Evolutionary conservation across 2,113 vertebrate genomes (phyloP).

Genomic region (Heterocephalus glaber): DNA sequence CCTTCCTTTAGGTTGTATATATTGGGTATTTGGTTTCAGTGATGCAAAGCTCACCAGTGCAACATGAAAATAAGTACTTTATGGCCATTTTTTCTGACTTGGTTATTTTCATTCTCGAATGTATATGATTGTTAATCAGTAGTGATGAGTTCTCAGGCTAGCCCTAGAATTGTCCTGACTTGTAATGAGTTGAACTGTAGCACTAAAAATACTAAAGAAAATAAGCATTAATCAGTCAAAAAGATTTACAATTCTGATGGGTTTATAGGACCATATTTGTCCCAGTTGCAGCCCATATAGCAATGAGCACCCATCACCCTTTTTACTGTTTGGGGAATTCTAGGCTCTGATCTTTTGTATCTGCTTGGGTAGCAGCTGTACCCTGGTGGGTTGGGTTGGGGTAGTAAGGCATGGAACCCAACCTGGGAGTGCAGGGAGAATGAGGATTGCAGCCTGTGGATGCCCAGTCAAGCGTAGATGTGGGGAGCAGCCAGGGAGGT

Average conservation of each 20-base stretch:
- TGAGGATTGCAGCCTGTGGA: background rate
- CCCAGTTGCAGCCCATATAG: rapidly evolving
- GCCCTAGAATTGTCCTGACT: background rate
- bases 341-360: rapidly evolving
- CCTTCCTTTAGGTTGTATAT: background rate
- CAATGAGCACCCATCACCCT: background rate
- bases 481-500: background rate
- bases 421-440: background rate
- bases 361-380: rapidly evolving
- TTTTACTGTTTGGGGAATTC: background rate
- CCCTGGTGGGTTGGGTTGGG: background rate
- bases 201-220: background rate
- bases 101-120: background rate
- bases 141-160: background rate
- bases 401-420: background rate
- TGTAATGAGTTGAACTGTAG: background rate
- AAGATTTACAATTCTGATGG: background rate
- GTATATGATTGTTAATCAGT: background rate
- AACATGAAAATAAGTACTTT: background rate
- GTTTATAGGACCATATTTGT: background rate
- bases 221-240: background rate
- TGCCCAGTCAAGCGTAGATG: background rate
- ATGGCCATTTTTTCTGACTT: background rate
- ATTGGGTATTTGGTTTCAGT: background rate
- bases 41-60: background rate